Conservation (phyloP, 37 sponge, comb jelly and placozoan genomes). For the Chondrilla cf. caribensis region DNA sequence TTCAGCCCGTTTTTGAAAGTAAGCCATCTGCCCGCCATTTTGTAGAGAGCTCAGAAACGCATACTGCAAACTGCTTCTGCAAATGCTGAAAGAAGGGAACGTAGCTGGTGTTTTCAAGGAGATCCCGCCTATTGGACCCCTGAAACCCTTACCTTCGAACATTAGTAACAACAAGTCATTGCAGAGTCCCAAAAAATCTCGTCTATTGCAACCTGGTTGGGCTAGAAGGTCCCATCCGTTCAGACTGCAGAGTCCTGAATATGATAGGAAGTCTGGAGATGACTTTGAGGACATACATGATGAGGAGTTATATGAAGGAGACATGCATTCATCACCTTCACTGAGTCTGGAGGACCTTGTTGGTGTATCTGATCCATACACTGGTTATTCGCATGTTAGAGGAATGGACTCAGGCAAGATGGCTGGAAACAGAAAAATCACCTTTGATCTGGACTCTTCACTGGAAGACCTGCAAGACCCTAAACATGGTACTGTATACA, state of each 20-base stretch:
- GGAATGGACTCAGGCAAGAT: no score
- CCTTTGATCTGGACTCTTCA: slow-evolving; percentile 1
- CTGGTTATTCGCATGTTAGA: no score
- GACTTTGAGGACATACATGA: background rate
- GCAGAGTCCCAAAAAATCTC: background rate
- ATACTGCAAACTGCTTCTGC: slow-evolving; percentile 47
- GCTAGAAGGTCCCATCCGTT: background rate
- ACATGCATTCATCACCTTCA: background rate
- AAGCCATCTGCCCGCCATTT: background rate
- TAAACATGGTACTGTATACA: background rate
- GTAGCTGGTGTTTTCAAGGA: slow-evolving; percentile 27
- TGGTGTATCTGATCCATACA: background rate
- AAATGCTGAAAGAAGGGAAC: slow-evolving; percentile 34
- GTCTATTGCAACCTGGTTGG: slow-evolving; percentile 9
- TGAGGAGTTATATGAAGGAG: background rate
- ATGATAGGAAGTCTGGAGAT: background rate
- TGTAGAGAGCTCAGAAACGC: slow-evolving; percentile 41
- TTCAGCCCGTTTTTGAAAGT: background rate
- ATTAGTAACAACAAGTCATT: background rate
- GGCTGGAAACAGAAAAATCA: background rate
- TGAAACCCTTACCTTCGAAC: background rate
- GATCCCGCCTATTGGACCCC: slow-evolving; percentile 40
- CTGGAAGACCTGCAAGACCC: background rate
- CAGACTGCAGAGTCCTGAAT: no score
- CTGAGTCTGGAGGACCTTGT: slow-evolving; percentile 10